Conservation (phyloP, 2,888 invertebrate species). For the Lithophane ornitopus region DNA sequence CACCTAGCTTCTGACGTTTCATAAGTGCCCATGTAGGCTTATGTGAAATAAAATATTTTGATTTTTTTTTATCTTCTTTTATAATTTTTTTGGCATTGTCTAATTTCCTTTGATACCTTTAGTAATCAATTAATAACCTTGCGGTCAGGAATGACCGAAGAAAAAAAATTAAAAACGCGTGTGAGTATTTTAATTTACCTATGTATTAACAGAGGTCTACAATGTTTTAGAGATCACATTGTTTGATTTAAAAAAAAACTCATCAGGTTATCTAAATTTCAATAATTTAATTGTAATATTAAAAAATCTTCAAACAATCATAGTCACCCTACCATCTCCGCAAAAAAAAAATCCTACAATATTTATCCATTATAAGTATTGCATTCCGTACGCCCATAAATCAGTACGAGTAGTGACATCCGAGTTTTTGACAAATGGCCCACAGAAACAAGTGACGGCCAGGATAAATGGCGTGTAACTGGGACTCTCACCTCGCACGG, state of each 20-base stretch:
- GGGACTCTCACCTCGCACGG: conserved; percentile 71
- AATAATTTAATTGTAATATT: not conserved
- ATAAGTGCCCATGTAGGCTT: too few species aligned
- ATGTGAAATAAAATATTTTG: too few species aligned
- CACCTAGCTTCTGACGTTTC: too few species aligned
- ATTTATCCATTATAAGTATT: conserved; percentile 90
- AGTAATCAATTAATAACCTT: not conserved
- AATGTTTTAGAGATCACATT: not conserved
- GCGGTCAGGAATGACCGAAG: not conserved
- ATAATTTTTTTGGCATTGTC: too few species aligned
- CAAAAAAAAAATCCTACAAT: conserved; percentile 83
- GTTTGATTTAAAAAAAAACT: not conserved
- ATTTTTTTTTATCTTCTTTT: not conserved
- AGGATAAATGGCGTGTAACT: conserved; percentile 86
- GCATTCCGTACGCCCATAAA: conserved; percentile 83
- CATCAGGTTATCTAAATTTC: not conserved
- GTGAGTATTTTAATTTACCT: not conserved
- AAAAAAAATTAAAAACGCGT: not conserved
- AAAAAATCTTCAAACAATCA: not conserved
- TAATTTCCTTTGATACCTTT: not conserved
- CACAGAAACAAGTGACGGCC: conserved; percentile 83
- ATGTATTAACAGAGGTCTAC: not conserved
- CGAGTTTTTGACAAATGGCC: conserved; percentile 89
- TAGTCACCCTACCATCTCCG: conserved; percentile 71
- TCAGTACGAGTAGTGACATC: conserved; percentile 86